Base-by-base conservation (phyloP, 2,797 vertebrate species). In the Perodicticus potto region DNA sequence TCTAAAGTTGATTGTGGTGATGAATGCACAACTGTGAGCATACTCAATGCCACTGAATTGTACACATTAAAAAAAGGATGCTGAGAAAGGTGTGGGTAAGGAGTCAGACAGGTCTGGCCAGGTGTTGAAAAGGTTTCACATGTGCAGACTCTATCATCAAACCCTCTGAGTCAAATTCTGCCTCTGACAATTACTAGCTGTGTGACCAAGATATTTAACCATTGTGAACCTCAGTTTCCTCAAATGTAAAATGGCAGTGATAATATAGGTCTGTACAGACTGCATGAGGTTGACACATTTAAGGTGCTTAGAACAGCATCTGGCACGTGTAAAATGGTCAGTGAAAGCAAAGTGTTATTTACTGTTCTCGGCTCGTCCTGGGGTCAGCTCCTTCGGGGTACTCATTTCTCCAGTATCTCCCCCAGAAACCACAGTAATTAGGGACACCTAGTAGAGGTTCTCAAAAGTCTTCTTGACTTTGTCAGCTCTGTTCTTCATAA, bases 141-240 rank as follows among this genome's bases (percentile, higher is more conserved):
- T 90, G 65, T 27, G 29, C n/a, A 72, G 55, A 10, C 4, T 76
- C 27, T 34, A 12, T 17, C 12, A 1, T 45, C n/a, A 43, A 45
- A 25, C 10, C 25, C 25, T 82, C 34, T 5, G 72, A 70, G 29
- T 70, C 55, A 65, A 40, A 63, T 84, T 45, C 32, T 37, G 22
- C 22, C 40, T 78, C 70, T 91, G 34, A 45, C 25, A 73, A 37
- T 73, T 37, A 73, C 73, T 12, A 82, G 78, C 45, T 90, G 49
- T 81, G 40, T 84, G 82, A 73, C 19, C 32, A 93, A 90, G 74
- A 78, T 20, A 69, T 57, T 83, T 23, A 63, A 69, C 23, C 67
- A 63, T 25, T 57, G 27, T 57, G 22, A 83, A 86, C 7, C 16
- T 93, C 59, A 59, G 78, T 57, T 93, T 49, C 4, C 70, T 45